These are phyloP conservation scores for Asteroscopus sphinx DNA, from an alignment of 2,888 invertebrate species.

Conservation along the genomic window DNA sequence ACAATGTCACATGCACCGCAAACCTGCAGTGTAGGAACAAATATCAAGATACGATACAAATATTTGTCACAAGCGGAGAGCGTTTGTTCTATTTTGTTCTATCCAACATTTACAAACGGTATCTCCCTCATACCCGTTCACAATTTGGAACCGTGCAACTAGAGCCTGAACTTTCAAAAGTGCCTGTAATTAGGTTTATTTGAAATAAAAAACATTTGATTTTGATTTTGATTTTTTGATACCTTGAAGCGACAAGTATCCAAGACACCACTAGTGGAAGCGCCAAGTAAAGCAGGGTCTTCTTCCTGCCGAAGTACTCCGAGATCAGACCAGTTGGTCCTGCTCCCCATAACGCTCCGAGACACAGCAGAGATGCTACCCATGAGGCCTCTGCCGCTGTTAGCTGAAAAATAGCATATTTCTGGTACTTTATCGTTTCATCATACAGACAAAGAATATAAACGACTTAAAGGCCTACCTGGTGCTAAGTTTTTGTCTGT, in stretches of 20 bases:
- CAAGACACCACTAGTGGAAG: conserved; percentile 88
- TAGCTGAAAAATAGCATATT: conserved; percentile 56
- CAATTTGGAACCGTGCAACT: no score
- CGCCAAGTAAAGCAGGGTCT: conserved; percentile 86
- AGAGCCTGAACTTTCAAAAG: no score
- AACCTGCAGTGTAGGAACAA: no score
- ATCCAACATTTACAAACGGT: no score
- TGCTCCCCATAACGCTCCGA: conserved; percentile 89
- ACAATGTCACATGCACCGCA: no score
- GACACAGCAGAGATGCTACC: conserved; percentile 88
- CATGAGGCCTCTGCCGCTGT: conserved; percentile 83
- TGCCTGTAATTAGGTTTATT: neutral
- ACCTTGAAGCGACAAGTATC: conserved; percentile 90
- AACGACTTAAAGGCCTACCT: no score
- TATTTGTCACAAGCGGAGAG: no score
- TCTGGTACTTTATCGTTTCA: neutral
- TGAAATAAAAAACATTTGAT: no score
- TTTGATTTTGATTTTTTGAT: conserved; percentile 12
- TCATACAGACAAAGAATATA: neutral
- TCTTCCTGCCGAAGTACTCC: conserved; percentile 88
- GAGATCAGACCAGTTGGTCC: conserved; percentile 89
- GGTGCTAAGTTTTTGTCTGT: no score
- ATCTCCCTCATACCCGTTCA: no score
- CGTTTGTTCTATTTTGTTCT: no score
- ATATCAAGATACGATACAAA: no score